Evolutionary conservation across 2,797 vertebrate genomes (phyloP), one percentile per base, ranked within the genome.

Genomic region (Ibycter americanus): DNA sequence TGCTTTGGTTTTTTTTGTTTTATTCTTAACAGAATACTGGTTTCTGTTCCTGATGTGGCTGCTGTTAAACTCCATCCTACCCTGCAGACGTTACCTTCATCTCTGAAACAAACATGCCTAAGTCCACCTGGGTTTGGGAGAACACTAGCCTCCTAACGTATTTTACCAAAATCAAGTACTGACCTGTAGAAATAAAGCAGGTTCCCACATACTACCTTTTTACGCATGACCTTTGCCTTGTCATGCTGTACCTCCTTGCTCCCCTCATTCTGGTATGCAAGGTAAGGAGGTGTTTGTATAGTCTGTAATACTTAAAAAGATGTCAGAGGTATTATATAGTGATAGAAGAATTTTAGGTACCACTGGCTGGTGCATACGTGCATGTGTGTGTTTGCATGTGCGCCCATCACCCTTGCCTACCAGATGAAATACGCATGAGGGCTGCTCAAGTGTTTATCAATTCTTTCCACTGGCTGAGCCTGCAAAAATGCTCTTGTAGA

Each of bases 401-500:
- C 34, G 36, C n/a, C 8, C 70, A 68, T 73, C 83, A 80, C 46
- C 32, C n/a, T 87, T 83, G 61, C 54, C 65, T 92, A 44, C 46
- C 54, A 68, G 66, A 95, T 66, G 89, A 91, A 96, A 93, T 91
- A 94, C 88, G 52, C 87, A 89, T 93, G 82, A 94, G 74, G 46
- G 51, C 79, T 0, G 0, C 56, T 94, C 59, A 74, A 92, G 86
- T 93, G 90, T 90, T 96, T 91, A 89, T 85, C 83, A 95, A 22
- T 94, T 94, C 82, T 92, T 96, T 96, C 93, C 84, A 58, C 78
- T 94, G 89, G 61, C 92, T 94, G 90, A 96, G 62, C 79, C 63
- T 93, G 74, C 54, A 79, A 92, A 95, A 96, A 87, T 47, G 81
- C 38, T 90, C 44, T 61, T 47, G 58, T 68, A 82, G 82, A 85